Evolutionary conservation across 1,140 invertebrate species (phyloP), one percentile per base, ranked within the genome.

Genomic region (Popillia japonica): DNA sequence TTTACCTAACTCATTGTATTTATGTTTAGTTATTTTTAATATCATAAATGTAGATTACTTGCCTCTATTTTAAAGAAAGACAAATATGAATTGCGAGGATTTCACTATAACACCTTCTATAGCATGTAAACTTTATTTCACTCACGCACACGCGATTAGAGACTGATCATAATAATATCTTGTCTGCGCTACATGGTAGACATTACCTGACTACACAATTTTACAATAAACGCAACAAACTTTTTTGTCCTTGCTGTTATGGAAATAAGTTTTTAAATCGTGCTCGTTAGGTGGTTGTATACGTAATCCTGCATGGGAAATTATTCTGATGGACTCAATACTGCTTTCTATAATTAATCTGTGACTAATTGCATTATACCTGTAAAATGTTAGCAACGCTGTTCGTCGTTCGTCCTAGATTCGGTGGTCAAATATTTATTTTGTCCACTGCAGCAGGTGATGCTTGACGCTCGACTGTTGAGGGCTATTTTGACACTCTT

Each of bases 191-290:
- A 27, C 72, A 73, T 73, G 72, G 27, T 40, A 40, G 72, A 42
- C 40, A 11, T n/a, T 73, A 73, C 72, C 23, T 73, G 40, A 77
- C 76, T 77, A 59, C 27, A 77, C 59, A 77, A 68, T 77, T 77
- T 76, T 59, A 76, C 76, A 77, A 77, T 23, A 77, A 68, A 77
- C 76, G 34, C 59, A 68, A n/a, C n/a, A 77, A 77, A 77, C 55
- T 23, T 77, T 77, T 68, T 77, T 72, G 59, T 77, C 76, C 76
- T 77, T 77, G 59, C 59, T 41, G 20, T 40, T 68, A 68, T 77
- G 61, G 76, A 77, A 77, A 77, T 42, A 77, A 77, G 59, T 77
- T 64, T 77, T 41, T 59, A 40, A 40, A 40, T 40, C n/a, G 27
- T 34, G 72, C 72, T 73, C 40, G 72, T 73, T 73, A 73, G 23